Evolutionary conservation across 1,140 invertebrate species (phyloP), one percentile per base, ranked within the genome.

Genomic region (Bombyx mandarina): DNA sequence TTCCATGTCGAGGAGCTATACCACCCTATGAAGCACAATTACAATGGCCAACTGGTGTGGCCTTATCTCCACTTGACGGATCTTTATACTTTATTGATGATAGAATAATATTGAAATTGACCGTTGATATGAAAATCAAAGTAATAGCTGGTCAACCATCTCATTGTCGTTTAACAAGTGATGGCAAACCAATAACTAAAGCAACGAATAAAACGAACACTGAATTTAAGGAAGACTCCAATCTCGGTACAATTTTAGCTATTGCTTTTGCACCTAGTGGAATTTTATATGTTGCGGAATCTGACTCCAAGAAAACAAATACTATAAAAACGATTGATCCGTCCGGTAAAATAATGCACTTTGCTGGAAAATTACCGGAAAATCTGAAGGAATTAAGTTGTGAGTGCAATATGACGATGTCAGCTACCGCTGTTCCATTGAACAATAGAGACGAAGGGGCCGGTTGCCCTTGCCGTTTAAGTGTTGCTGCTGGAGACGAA

Each of bases 61-160:
- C 96, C 0, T 88, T 99, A 8, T 98, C 96, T 76, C 97, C 97
- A 2, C 80, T 99, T 6, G 98, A 99, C 81, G 96, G 96, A 45
- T 94, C 95, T 0, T 87, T 99, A 1, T 96, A 99, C 76, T 98
- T 99, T 67, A 95, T 99, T 52, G 98, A 99, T 75, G 97, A 99
- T 75, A 92, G 96, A 61, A 91, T 99, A 3, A 94, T 99, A 0
- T 88, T 98, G 46, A 96, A 97, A 81, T 87, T 99, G 48, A 98
- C 97, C 1, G 93, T 93, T 45, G 96, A 97, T 71, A 92, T 96
- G 89, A 97, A 97, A 85, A 93, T 95, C 7, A 93, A 94, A 67
- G 93, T 98, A 0, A 94, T 98, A 4, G 96, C 97, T 57, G 97
- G 97, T 44, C 94, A 93, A 46, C 96, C 97, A 4, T 88, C 97